Evolutionary conservation across 2,888 invertebrate species (phyloP).

Genomic region (Hemicrepidius hirtus): DNA sequence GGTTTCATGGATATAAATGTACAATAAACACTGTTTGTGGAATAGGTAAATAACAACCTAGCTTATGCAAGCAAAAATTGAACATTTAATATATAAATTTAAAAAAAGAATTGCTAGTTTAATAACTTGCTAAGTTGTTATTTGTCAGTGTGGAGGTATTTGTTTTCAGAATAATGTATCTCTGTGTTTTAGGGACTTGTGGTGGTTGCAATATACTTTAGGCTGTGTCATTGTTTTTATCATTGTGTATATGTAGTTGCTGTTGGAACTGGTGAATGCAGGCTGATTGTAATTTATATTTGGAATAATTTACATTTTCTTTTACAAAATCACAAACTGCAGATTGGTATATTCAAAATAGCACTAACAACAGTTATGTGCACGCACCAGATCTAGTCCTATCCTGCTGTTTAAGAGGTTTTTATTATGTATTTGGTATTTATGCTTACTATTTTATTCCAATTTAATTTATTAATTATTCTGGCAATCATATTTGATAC

Average conservation of each 20-base stretch:
- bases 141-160: background rate
- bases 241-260: constrained; percentile 44
- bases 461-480: constrained; percentile 64
- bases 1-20: background rate
- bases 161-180: background rate
- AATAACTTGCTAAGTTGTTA: too few species aligned
- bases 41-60: too few species aligned
- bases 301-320: background rate
- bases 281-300: background rate
- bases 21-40: background rate
- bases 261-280: constrained; percentile 21
- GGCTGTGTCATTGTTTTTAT: constrained; percentile 45
- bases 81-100: too few species aligned
- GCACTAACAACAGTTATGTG: constrained; percentile 5
- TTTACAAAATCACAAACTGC: background rate
- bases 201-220: constrained; percentile 33
- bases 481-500: constrained; percentile 66
- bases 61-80: too few species aligned
- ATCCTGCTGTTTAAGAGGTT: constrained; percentile 34
- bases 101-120: too few species aligned
- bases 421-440: constrained; percentile 41
- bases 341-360: constrained; percentile 21
- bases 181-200: constrained; percentile 20
- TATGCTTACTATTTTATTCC: constrained; percentile 60
- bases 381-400: constrained; percentile 40